phyloP scores from a whole-genome alignment of 2,888 invertebrate species.

The Acrobasis consociella region DNA sequence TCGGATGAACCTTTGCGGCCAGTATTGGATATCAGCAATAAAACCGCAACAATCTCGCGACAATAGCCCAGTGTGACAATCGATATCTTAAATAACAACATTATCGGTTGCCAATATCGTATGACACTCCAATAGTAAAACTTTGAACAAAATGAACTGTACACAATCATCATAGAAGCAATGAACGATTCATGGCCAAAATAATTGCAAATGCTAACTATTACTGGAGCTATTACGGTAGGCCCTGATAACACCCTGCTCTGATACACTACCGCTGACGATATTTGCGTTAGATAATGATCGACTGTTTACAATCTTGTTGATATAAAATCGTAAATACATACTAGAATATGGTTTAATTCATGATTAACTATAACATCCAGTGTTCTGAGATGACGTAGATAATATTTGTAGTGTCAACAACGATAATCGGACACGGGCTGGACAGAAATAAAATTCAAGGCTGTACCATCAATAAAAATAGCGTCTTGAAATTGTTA shows the following conservation, averaged over 20 bases:
- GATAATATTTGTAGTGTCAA: constrained; percentile 44
- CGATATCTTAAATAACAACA: constrained; percentile 35
- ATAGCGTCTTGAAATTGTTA: constrained; percentile 19
- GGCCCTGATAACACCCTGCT: constrained; percentile 40
- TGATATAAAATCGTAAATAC: constrained; percentile 25
- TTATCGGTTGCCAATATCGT: constrained; percentile 33
- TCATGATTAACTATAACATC: constrained; percentile 21
- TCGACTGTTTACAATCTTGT: constrained; percentile 58
- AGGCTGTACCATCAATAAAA: constrained; percentile 37
- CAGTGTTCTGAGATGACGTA: constrained; percentile 29
- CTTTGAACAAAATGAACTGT: neutral
- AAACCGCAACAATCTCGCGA: constrained; percentile 43
- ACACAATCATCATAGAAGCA: neutral
- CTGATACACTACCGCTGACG: constrained; percentile 54
- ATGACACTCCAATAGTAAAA: constrained; percentile 24
- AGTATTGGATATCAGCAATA: constrained; percentile 56
- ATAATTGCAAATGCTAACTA: constrained; percentile 24
- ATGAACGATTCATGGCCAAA: constrained; percentile 18
- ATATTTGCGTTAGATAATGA: constrained; percentile 52
- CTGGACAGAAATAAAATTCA: constrained; percentile 48
- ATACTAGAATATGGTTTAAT: constrained; percentile 20
- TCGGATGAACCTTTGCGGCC: constrained; percentile 60
- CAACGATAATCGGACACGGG: constrained; percentile 42
- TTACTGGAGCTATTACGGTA: constrained; percentile 17
- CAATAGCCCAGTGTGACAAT: constrained; percentile 30